Percentiles rank a stretch among this genome's conserved stretches.
Conservation (phyloP, 2,888 invertebrate species). For the Ganaspis brasiliensis region DNA sequence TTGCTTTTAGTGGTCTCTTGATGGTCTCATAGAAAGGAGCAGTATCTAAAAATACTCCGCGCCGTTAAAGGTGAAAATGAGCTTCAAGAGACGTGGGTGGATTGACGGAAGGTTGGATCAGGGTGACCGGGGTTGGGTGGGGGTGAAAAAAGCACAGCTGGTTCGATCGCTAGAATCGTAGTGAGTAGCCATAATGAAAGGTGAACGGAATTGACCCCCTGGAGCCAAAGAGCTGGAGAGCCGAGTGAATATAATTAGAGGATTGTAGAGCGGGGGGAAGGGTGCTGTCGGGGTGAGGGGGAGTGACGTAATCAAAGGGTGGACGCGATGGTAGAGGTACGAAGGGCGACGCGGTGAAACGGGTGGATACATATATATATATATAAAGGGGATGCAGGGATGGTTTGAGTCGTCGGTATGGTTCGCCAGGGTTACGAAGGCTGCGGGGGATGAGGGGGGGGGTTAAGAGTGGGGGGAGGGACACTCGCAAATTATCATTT, state of each 20-base stretch:
- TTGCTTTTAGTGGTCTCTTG: neutral
- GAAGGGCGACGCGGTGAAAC: slow-evolving; percentile 60
- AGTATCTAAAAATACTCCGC: slow-evolving; percentile 1
- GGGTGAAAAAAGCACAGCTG: slow-evolving; percentile 68
- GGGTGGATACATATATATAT: slow-evolving; percentile 64
- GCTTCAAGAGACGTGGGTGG: slow-evolving; percentile 6
- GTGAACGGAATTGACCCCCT: slow-evolving; percentile 80
- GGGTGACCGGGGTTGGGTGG: slow-evolving; percentile 46
- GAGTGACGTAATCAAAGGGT: slow-evolving; percentile 80
- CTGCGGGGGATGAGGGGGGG: slow-evolving; percentile 59
- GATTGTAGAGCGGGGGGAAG: slow-evolving; percentile 72
- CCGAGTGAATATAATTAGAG: slow-evolving; percentile 81
- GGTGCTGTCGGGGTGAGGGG: slow-evolving; percentile 66
- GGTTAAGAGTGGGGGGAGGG: slow-evolving; percentile 59
- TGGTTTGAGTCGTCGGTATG: slow-evolving; percentile 58
- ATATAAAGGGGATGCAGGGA: slow-evolving; percentile 65
- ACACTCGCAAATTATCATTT: slow-evolving; percentile 79
- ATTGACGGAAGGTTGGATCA: neutral
- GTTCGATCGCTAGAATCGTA: slow-evolving; percentile 78
- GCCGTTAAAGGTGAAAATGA: slow-evolving; percentile 16
- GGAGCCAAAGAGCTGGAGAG: slow-evolving; percentile 73
- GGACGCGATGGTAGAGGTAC: slow-evolving; percentile 68
- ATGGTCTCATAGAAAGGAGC: neutral
- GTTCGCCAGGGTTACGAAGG: slow-evolving; percentile 52
- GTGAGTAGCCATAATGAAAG: slow-evolving; percentile 79